phyloP scores from a whole-genome alignment of 2,113 vertebrate species.

The Nansenia antarctica region DNA sequence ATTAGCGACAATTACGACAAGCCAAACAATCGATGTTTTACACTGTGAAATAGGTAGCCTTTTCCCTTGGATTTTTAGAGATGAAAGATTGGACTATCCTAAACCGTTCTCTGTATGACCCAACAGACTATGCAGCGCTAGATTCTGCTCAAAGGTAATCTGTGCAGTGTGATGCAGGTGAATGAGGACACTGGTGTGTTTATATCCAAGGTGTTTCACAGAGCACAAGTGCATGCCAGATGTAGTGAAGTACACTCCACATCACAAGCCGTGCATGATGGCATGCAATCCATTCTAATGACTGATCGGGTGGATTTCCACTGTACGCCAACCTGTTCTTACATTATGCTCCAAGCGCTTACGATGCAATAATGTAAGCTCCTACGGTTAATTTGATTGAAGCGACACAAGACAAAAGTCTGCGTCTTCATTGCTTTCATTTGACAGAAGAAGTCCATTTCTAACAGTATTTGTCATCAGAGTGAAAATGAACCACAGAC shows the following conservation, averaged over 20 bases:
- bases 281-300: slow-evolving; percentile 4
- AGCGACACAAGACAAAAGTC: background rate
- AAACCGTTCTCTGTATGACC: too few relatives aligned
- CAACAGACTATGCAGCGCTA: background rate
- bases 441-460: background rate
- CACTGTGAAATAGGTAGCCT: background rate
- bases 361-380: background rate
- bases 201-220: background rate
- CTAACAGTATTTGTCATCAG: too few relatives aligned
- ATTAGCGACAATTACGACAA: too few relatives aligned
- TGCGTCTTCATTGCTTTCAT: background rate
- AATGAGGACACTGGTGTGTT: background rate
- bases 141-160: background rate
- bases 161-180: background rate
- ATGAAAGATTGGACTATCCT: slow-evolving; percentile 1
- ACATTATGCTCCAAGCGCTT: background rate
- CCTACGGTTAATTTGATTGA: too few relatives aligned
- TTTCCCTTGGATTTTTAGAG: too few relatives aligned
- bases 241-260: background rate
- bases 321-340: background rate
- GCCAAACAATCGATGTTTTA: too few relatives aligned
- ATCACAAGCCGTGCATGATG: slow-evolving; percentile 3
- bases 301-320: background rate
- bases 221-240: slow-evolving; percentile 11
- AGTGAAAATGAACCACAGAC: background rate